These are phyloP conservation scores for Electrona antarctica DNA, from an alignment of 2,113 vertebrate genomes.

Conservation along the genomic window DNA sequence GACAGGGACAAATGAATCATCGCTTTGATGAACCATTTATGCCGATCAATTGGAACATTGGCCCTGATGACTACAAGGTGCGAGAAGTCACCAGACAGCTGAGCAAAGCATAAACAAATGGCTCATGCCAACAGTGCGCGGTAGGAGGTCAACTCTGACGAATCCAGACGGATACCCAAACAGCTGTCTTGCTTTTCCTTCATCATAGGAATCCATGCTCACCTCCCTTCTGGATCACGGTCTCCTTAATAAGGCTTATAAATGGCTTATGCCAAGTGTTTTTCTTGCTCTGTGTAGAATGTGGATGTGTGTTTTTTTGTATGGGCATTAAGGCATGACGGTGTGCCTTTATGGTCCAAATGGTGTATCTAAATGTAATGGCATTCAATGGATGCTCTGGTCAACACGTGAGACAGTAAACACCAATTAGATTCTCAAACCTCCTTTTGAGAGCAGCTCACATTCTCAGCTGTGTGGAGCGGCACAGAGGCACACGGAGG, in stretches of 20 bases:
- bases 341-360: slow-evolving; percentile 22
- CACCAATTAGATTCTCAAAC: slow-evolving; percentile 54
- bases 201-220: slow-evolving; percentile 16
- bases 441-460: slow-evolving; percentile 66
- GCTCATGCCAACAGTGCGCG: slow-evolving; percentile 6
- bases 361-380: slow-evolving; percentile 32
- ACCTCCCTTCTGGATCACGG: slow-evolving; percentile 25
- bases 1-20: slow-evolving; percentile 48
- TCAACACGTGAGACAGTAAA: slow-evolving; percentile 58
- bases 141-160: slow-evolving; percentile 27
- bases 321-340: slow-evolving; percentile 5
- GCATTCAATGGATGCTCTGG: slow-evolving; percentile 35
- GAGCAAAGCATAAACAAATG: slow-evolving; percentile 2
- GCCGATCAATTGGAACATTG: slow-evolving; percentile 34
- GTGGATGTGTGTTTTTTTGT: not conserved
- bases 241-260: slow-evolving; percentile 19
- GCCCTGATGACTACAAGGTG: slow-evolving; percentile 11
- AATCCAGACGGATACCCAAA: slow-evolving; percentile 18
- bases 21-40: slow-evolving; percentile 26
- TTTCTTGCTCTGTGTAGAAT: not conserved
- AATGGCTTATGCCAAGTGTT: slow-evolving; percentile 15
- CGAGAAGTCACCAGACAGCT: not conserved
- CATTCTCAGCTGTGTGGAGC: slow-evolving; percentile 74
- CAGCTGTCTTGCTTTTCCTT: slow-evolving; percentile 48
- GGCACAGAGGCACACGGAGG: slow-evolving; percentile 62